Evolutionary conservation across 2,888 invertebrate species (phyloP).

Genomic region (Ectropis crepuscularia): DNA sequence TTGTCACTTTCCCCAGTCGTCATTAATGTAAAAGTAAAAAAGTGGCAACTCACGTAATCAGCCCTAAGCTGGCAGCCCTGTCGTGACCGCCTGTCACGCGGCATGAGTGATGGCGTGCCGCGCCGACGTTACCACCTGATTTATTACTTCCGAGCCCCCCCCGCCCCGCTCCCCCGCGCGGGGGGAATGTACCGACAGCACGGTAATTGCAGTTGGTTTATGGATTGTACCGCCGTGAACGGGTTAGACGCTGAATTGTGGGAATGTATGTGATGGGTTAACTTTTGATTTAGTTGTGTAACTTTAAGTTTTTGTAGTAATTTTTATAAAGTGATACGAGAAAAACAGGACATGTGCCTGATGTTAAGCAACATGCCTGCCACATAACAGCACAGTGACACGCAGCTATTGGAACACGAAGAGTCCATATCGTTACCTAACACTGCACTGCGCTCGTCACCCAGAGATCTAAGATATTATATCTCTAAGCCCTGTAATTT

Average conservation of each 20-base stretch:
- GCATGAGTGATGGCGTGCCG: slow-evolving; percentile 82
- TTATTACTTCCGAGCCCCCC: slow-evolving; percentile 78
- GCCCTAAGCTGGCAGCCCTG: slow-evolving; percentile 54
- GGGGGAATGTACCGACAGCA: slow-evolving; percentile 52
- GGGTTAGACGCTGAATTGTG: slow-evolving; percentile 16
- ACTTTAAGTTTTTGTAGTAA: too few relatives aligned
- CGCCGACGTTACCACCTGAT: slow-evolving; percentile 82
- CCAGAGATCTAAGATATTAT: too few relatives aligned
- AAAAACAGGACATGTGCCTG: too few relatives aligned
- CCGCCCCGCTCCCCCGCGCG: slow-evolving; percentile 33
- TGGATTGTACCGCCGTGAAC: slow-evolving; percentile 28
- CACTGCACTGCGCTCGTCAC: too few relatives aligned
- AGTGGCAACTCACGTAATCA: slow-evolving; percentile 13
- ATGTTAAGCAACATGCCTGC: too few relatives aligned
- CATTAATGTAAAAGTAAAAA: not conserved
- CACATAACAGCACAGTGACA: too few relatives aligned
- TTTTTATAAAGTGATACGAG: too few relatives aligned
- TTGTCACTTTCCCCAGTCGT: too few relatives aligned
- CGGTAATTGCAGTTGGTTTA: slow-evolving; percentile 45
- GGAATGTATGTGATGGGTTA: slow-evolving; percentile 5
- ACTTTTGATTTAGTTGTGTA: too few relatives aligned
- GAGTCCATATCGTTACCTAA: too few relatives aligned
- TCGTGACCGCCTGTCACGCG: slow-evolving; percentile 73
- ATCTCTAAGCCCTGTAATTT: too few relatives aligned
- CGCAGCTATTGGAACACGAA: too few relatives aligned